Percentiles rank a stretch among this genome's conserved stretches.
Evolutionary conservation across 2,797 vertebrate genomes (phyloP).

Genomic region (Fratercula arctica): DNA sequence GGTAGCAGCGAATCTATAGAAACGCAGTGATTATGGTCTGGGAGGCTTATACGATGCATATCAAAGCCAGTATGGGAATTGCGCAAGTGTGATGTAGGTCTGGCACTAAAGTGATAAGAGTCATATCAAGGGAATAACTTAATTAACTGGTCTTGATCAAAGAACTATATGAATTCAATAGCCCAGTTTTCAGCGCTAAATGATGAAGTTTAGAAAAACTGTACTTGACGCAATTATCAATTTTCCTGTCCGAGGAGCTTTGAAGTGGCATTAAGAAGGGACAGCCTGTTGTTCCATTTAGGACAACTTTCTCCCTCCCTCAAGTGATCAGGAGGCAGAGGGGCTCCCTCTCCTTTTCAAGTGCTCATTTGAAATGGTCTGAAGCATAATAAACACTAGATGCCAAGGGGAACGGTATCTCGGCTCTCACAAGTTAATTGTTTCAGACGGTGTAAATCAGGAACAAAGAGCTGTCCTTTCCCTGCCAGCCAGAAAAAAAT

Average conservation of each 20-base stretch:
- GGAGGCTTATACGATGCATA: slow-evolving; percentile 32
- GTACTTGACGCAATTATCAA: slow-evolving; percentile 65
- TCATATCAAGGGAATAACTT: slow-evolving; percentile 73
- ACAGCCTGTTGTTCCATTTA: slow-evolving; percentile 39
- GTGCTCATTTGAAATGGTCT: slow-evolving; percentile 16
- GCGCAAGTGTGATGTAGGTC: slow-evolving; percentile 57
- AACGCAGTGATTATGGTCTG: neutral
- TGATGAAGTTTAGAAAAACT: slow-evolving; percentile 66
- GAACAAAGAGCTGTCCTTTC: slow-evolving; percentile 22
- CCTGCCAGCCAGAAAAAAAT: neutral
- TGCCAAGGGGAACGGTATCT: slow-evolving; percentile 7
- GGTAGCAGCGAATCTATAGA: neutral
- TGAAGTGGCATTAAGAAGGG: slow-evolving; percentile 68
- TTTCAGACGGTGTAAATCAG: slow-evolving; percentile 36
- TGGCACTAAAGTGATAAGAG: slow-evolving; percentile 66
- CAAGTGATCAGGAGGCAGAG: slow-evolving; percentile 14
- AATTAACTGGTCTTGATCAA: slow-evolving; percentile 75
- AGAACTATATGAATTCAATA: slow-evolving; percentile 70
- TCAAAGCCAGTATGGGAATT: slow-evolving; percentile 55
- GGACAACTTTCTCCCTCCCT: slow-evolving; percentile 29
- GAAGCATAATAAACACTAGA: neutral
- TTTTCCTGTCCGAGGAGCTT: slow-evolving; percentile 65
- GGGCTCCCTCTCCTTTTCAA: slow-evolving; percentile 21
- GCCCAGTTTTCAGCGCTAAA: slow-evolving; percentile 60
- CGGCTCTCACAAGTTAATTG: slow-evolving; percentile 13